Evolutionary conservation across 2,888 invertebrate species (phyloP).

Genomic region (Mesochorus sp.): DNA sequence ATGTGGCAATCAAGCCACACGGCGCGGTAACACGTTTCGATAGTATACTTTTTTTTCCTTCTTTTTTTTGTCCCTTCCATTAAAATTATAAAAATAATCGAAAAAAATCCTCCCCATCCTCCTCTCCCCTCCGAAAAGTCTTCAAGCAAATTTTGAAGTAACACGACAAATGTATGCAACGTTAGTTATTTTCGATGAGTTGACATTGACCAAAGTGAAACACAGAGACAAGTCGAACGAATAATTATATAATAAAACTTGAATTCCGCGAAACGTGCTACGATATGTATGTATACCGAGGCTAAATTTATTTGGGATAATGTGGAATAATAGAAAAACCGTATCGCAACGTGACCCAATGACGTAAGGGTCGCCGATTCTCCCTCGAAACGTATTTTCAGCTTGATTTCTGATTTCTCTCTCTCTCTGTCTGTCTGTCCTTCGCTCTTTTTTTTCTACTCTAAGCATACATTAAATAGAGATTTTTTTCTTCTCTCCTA

Average conservation of each 20-base stretch:
- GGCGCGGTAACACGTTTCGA: slow-evolving; percentile 70
- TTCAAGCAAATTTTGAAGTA: neutral
- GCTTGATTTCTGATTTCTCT: too few relatives aligned
- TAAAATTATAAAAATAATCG: neutral
- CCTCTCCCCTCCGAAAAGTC: neutral
- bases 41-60: slow-evolving; percentile 49
- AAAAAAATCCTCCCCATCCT: neutral
- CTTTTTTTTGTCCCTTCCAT: slow-evolving; percentile 8
- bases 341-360: too few relatives aligned
- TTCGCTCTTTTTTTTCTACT: too few relatives aligned
- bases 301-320: too few relatives aligned
- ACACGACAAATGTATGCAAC: neutral
- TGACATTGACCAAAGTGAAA: neutral
- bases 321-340: too few relatives aligned
- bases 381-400: too few relatives aligned
- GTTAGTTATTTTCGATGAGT: neutral
- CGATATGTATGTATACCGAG: neutral
- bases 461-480: too few relatives aligned
- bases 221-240: neutral
- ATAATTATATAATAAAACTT: neutral
- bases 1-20: slow-evolving; percentile 80
- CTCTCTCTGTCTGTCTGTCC: too few relatives aligned
- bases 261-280: slow-evolving; percentile 3
- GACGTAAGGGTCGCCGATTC: too few relatives aligned
- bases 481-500: too few relatives aligned